Percentiles rank a stretch among this genome's conserved stretches.
Evolutionary conservation across 2,888 invertebrate species (phyloP).

Genomic region (Lithophane socia): DNA sequence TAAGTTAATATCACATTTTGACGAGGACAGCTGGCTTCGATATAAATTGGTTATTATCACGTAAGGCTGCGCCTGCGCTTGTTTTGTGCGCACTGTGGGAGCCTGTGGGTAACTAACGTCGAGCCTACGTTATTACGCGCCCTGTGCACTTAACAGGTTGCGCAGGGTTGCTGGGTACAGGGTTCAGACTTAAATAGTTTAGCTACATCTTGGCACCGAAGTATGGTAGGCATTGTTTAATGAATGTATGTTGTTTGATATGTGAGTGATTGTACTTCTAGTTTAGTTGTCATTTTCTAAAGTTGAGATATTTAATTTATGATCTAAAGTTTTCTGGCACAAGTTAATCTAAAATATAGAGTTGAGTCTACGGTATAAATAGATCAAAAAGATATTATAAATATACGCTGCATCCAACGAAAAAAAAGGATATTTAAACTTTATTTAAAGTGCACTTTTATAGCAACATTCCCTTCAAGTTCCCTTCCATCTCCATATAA

Average conservation of each 20-base stretch:
- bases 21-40: conserved; percentile 60
- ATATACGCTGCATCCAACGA: background rate
- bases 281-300: too few relatives aligned
- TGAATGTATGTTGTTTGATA: background rate
- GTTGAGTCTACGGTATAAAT: background rate
- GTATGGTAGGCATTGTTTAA: background rate
- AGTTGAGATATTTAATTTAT: background rate
- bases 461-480: conserved; percentile 51
- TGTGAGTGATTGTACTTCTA: background rate
- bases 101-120: conserved; percentile 74
- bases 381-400: conserved; percentile 32
- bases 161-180: conserved; percentile 55
- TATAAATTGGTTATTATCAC: conserved; percentile 70
- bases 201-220: background rate
- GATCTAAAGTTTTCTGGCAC: background rate
- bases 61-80: conserved; percentile 64
- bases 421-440: conserved; percentile 29
- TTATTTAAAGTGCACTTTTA: conserved; percentile 59
- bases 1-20: conserved; percentile 50
- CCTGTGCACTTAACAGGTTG: conserved; percentile 67
- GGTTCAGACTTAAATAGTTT: background rate
- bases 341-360: background rate
- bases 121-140: conserved; percentile 77
- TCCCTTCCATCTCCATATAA: conserved; percentile 61
- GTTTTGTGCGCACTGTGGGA: conserved; percentile 63